Conservation (phyloP, 2,113 vertebrate species). For the Tragelaphus buxtoni region DNA sequence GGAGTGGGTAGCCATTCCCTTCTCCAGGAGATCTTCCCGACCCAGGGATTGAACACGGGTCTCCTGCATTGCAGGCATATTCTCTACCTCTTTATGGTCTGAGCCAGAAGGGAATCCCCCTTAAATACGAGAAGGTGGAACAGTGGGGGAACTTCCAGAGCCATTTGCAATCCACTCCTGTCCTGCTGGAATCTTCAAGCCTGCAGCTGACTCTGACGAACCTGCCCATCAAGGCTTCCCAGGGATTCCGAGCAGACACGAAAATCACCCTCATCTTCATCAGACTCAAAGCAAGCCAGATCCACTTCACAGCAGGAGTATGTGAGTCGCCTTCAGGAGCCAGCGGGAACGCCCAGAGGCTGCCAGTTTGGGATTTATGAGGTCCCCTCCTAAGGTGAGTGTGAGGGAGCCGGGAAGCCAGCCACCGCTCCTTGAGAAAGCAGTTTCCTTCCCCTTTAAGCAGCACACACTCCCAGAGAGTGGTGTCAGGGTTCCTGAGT, state of each 20-base stretch:
- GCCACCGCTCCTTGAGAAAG: not conserved
- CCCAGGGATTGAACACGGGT: not conserved
- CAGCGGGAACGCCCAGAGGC: not conserved
- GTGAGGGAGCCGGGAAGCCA: not conserved
- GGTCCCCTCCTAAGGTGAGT: not conserved
- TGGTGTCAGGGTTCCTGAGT: not conserved
- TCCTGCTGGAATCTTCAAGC: not conserved
- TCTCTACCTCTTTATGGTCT: not conserved
- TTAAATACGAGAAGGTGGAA: not conserved
- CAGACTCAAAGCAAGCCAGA: not conserved
- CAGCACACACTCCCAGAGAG: not conserved
- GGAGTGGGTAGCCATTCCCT: not conserved
- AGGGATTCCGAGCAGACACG: not conserved
- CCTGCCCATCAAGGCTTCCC: not conserved
- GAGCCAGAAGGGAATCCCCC: not conserved
- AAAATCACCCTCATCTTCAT: not conserved
- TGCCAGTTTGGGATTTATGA: not conserved
- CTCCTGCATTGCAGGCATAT: not conserved
- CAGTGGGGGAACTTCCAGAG: not conserved
- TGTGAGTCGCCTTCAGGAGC: not conserved
- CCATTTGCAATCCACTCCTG: not conserved
- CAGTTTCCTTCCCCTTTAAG: not conserved
- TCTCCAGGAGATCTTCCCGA: not conserved
- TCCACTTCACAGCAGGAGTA: rapidly evolving
- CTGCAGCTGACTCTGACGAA: not conserved